Evolutionary conservation across 2,797 vertebrate species (phyloP).

Genomic region (Bovichtus diacanthus): DNA sequence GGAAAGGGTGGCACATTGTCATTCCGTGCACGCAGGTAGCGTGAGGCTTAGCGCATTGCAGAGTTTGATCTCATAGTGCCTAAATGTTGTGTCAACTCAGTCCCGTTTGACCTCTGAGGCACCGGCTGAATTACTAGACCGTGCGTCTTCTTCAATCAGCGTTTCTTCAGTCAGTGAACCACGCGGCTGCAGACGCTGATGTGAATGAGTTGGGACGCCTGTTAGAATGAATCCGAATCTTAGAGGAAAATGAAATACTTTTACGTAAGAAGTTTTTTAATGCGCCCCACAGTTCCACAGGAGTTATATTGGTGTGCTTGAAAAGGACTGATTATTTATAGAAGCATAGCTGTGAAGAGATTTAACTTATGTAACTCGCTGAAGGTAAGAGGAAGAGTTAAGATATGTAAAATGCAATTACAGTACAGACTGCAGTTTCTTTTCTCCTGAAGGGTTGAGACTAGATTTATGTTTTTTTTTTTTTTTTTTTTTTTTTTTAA

Average conservation of each 20-base stretch:
- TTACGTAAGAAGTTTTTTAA: constrained; percentile 44
- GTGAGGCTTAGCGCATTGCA: constrained; percentile 70
- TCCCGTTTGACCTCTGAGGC: constrained; percentile 66
- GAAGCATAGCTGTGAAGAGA: constrained; percentile 42
- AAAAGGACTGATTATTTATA: constrained; percentile 66
- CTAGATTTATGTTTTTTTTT: constrained; percentile 6
- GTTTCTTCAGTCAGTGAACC: constrained; percentile 20
- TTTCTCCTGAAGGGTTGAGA: constrained; percentile 1
- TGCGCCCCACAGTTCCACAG: constrained; percentile 12
- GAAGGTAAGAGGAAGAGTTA: constrained; percentile 35
- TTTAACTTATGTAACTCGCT: constrained; percentile 62
- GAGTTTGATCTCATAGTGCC: constrained; percentile 68
- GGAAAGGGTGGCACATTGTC: constrained; percentile 53
- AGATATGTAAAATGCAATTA: constrained; percentile 53
- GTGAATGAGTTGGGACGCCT: constrained; percentile 23
- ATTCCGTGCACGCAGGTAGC: constrained; percentile 69
- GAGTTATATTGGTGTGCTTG: constrained; percentile 29
- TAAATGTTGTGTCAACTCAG: constrained; percentile 60
- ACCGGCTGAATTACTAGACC: neutral
- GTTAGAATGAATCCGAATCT: constrained; percentile 25
- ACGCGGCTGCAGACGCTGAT: constrained; percentile 29
- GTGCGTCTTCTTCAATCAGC: constrained; percentile 35
- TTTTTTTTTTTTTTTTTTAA: constrained; percentile 16
- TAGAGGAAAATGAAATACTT: constrained; percentile 32
- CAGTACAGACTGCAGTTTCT: neutral